phyloP scores from a whole-genome alignment of 2,113 vertebrate genomes.

The Scopus umbretta region DNA sequence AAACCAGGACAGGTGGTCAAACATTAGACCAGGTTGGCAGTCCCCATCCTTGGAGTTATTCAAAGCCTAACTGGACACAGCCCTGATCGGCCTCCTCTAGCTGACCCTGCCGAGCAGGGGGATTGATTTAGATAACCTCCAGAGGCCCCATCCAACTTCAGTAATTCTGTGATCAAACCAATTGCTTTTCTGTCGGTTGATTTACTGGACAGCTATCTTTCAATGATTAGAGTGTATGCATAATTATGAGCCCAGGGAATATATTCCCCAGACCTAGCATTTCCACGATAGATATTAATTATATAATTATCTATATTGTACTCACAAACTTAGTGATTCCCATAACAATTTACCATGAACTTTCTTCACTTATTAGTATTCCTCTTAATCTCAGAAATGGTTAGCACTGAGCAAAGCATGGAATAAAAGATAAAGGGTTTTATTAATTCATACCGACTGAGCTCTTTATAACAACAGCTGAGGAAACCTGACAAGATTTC shows the following conservation, averaged over 20 bases:
- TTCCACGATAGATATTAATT: not conserved
- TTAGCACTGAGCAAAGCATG: not conserved
- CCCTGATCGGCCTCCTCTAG: not conserved
- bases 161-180: not conserved
- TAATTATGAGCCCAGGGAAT: not conserved
- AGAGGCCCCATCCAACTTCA: not conserved
- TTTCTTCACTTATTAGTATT: not conserved
- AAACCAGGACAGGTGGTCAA: not conserved
- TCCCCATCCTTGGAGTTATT: too few relatives aligned
- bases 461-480: not conserved
- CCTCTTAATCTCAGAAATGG: not conserved
- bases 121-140: not conserved
- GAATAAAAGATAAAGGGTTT: not conserved
- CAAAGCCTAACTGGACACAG: not conserved
- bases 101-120: not conserved
- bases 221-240: not conserved
- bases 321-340: not conserved
- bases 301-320: not conserved
- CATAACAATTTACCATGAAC: not conserved
- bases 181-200: not conserved
- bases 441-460: slow-evolving; percentile 3
- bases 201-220: not conserved
- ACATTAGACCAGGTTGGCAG: not conserved
- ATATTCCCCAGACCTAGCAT: not conserved
- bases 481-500: not conserved